Conservation (phyloP, 1,140 invertebrate genomes). For the Drosophila eugracilis region DNA sequence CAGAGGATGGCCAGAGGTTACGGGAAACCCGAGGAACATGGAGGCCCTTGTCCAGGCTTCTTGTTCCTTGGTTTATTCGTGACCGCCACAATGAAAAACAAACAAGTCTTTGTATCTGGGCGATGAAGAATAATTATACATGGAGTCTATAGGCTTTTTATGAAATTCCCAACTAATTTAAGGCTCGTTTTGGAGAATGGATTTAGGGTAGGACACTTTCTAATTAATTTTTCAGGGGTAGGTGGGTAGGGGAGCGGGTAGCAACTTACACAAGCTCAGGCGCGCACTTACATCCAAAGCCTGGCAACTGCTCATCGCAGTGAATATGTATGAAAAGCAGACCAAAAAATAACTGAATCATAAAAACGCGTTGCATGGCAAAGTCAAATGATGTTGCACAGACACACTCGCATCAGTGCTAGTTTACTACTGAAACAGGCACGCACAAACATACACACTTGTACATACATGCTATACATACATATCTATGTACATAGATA, state of each 20-base stretch:
- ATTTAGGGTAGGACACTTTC: constrained; percentile 22
- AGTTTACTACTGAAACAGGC: too few species aligned
- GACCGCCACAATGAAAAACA: constrained; percentile 65
- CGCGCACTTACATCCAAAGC: constrained; percentile 7
- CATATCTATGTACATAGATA: not conserved
- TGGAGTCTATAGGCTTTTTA: constrained; percentile 25
- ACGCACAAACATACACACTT: not conserved
- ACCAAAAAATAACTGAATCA: constrained; percentile 61
- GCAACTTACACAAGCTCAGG: constrained; percentile 4
- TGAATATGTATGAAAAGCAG: constrained; percentile 49
- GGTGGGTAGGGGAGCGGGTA: not conserved
- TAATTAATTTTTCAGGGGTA: constrained; percentile 17
- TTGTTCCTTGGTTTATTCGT: constrained; percentile 49
- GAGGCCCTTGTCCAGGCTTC: constrained; percentile 51
- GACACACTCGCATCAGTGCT: too few species aligned
- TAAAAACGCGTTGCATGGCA: constrained; percentile 52
- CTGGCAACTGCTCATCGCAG: constrained; percentile 31
- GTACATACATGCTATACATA: not conserved
- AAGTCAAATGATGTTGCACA: constrained; percentile 52
- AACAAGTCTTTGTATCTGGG: constrained; percentile 44
- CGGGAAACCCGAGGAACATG: not conserved
- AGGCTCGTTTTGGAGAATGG: constrained; percentile 8
- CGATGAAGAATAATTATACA: constrained; percentile 29
- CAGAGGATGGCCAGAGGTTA: constrained; percentile 6
- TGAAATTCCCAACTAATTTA: constrained; percentile 5